phyloP scores from a whole-genome alignment of 1,140 invertebrate species.

The Apis laboriosa region DNA sequence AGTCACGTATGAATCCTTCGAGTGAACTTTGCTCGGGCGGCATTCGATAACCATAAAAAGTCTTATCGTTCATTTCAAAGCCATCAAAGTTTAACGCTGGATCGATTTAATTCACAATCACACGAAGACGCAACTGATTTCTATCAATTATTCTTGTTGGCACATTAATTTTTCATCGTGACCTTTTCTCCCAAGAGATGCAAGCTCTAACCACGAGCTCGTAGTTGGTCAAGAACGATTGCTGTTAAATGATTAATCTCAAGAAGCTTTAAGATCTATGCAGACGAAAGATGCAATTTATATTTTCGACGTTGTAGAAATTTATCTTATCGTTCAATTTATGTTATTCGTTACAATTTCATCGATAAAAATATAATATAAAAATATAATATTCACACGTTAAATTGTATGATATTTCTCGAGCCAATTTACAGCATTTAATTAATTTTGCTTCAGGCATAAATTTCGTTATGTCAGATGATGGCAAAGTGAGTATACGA shows the following conservation, averaged over 20 bases:
- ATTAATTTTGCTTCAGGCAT: constrained; percentile 46
- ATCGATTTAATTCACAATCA: not conserved
- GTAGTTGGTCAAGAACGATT: constrained; percentile 43
- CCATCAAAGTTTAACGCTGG: not conserved
- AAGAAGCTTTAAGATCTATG: constrained; percentile 40
- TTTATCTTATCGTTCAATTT: too few relatives aligned
- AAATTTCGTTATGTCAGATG: not conserved
- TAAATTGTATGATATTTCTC: not conserved
- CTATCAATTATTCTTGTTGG: not conserved
- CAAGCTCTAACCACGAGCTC: not conserved
- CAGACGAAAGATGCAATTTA: not conserved
- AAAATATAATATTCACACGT: not conserved
- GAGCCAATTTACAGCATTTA: constrained; percentile 40
- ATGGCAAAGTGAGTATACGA: not conserved
- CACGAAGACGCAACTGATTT: not conserved
- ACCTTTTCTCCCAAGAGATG: not conserved
- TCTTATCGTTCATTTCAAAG: constrained; percentile 20
- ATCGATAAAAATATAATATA: too few relatives aligned
- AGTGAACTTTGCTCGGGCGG: not conserved
- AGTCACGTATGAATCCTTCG: not conserved
- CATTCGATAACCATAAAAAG: constrained; percentile 47
- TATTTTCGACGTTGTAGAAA: not conserved
- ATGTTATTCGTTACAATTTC: too few relatives aligned
- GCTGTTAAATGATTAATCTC: constrained; percentile 25
- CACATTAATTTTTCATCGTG: not conserved